Base-by-base conservation (phyloP, 2,113 vertebrate species). In the Kryptolebias marmoratus region DNA sequence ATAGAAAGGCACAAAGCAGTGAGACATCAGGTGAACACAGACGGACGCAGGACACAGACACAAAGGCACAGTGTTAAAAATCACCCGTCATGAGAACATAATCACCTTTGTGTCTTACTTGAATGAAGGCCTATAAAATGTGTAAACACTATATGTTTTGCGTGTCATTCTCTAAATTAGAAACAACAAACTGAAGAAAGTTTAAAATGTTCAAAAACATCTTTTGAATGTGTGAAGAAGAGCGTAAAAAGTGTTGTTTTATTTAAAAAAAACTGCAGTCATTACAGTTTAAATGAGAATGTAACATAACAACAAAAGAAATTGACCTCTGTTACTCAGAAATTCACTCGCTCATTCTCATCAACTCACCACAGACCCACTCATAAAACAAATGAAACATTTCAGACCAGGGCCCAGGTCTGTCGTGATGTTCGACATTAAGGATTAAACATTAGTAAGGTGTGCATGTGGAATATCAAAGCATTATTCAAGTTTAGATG, bases 31-130 rank as follows among this genome's bases (percentile, higher is more conserved):
- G 32, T 36, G 32, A 36, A 7, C 79, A 92, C 36, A 49, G 58
- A 93, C 75, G 84, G 55, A 86, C 75, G 53, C 52, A 36, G 70
- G 72, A 64, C 73, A 92, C 68, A 68, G 73, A 85, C 75, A 93
- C 71, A 90, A 60, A 82, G 32, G 42, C 11, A 76, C 49, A 68
- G 36, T 49, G 68, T 92, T 90, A 91, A 75, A 79, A 84, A 84
- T 72, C 54, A 49, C 47, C 53, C 53, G 48, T 48, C 59, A 22
- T 22, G 22, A 73, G 79, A 50, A 80, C 79, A 55, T 74, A 30
- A 73, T 71, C 42, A 82, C 18, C 39, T 80, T 62, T 76, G 39
- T 54, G 32, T 77, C 57, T 82, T 56, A 67, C 59, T 15, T 79
- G 63, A 82, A 89, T 90, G 84, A 76, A 90, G 15, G 18, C 79